Percentiles rank a stretch among this genome's conserved stretches.
phyloP scores from a whole-genome alignment of 35 echinoderm and acorn worm species.

The Ptychodera flava region DNA sequence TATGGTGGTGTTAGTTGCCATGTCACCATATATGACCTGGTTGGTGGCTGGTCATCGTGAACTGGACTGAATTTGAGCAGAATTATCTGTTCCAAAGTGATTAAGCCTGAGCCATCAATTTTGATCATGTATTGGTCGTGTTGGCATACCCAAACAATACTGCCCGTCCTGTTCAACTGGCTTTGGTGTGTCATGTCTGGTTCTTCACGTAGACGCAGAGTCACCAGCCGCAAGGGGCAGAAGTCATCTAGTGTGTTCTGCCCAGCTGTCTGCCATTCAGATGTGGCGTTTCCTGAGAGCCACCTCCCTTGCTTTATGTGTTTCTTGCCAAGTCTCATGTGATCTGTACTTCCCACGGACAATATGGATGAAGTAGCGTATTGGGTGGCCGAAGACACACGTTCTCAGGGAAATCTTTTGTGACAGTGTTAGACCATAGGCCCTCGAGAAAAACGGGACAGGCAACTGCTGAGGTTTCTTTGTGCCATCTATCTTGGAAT shows the following conservation, averaged over 20 bases:
- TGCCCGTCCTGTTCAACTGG: too few relatives aligned
- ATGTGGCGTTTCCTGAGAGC: conserved; percentile 27
- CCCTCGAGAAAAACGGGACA: too few relatives aligned
- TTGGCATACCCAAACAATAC: too few relatives aligned
- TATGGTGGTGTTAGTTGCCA: too few relatives aligned
- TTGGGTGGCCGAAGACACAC: too few relatives aligned
- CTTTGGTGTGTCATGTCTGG: too few relatives aligned
- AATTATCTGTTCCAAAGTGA: conserved; percentile 22
- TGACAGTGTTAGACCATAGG: too few relatives aligned
- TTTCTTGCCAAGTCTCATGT: conserved; percentile 28
- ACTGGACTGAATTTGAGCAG: too few relatives aligned
- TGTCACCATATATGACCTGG: background rate
- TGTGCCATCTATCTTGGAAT: too few relatives aligned
- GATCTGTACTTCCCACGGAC: conserved; percentile 21
- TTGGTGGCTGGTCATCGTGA: conserved; percentile 3
- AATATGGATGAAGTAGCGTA: conserved; percentile 35
- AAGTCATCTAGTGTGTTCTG: background rate
- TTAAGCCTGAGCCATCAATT: conserved; percentile 27
- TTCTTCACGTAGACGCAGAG: too few relatives aligned
- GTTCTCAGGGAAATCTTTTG: conserved; percentile 19
- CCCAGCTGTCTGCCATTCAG: conserved; percentile 6
- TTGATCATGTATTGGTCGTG: too few relatives aligned
- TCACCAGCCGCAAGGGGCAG: background rate
- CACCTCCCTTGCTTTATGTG: conserved; percentile 7
- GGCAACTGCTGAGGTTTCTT: too few relatives aligned